Evolutionary conservation across 2,888 invertebrate genomes (phyloP), one percentile per base, ranked within the genome.

Genomic region (Lithophane leautieri): DNA sequence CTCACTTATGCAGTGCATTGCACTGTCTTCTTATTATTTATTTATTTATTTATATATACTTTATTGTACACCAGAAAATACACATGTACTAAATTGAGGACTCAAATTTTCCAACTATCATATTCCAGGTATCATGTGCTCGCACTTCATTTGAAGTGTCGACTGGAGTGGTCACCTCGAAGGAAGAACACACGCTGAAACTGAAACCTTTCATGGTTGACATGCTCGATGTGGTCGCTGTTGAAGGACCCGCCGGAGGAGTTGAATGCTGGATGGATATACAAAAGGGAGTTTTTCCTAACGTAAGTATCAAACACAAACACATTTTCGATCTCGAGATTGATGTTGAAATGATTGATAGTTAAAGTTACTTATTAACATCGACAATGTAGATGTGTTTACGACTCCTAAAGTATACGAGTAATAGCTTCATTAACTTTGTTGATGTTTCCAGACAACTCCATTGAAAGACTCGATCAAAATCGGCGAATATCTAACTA

Each of bases 251-350:
- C 0, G 97, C 97, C 22, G 97, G 97, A 7, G 97, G 97, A 0
- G 97, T 98, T 0, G 97, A 98, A 87, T 98, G 98, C 93, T 98
- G 98, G 98, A 98, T 98, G 98, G 98, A 98, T 85, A 97, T 98
- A 78, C 97, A 97, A 87, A 97, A 97, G 84, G 98, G 98, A 89
- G 95, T 97, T 83, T 98, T 97, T 91, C 98, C 98, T 44, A 97
- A 97, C 86, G 97, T 97, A 90, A 95, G 88, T 82, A 50, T 44
- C 4, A 16, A 25, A 25, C 16, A 14, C 14, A 22, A 16, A 40
- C 1, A 40, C 0, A n/a, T 14, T 76, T 52, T 61, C 14, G 19
- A 22, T 44, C 2, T 25, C 8, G 0, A 7, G 11, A 52, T 16
- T 2, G 16, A 62, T 76, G 52, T n/a, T 74, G 44, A 54, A 54